phyloP scores from a whole-genome alignment of 2,797 vertebrate species.

The Rhodeus uyekii region DNA sequence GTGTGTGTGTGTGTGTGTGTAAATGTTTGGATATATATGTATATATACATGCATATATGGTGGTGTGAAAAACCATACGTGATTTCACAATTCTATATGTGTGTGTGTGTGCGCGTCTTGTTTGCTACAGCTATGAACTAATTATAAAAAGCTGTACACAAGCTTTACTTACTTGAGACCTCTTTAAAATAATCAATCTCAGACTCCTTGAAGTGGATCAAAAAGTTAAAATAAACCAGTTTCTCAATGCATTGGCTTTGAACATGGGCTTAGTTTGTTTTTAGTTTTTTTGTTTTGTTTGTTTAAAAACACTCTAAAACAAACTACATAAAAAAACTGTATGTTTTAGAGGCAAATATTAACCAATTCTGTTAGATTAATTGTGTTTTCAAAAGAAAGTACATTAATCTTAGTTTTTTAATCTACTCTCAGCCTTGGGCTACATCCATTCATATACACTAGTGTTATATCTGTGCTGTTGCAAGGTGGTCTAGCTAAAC shows the following conservation, averaged over 20 bases:
- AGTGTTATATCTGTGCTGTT: background rate
- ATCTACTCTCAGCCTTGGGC: background rate
- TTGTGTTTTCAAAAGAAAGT: background rate
- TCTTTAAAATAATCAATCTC: background rate
- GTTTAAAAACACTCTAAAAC: background rate
- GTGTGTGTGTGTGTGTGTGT: no score
- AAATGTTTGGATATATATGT: no score
- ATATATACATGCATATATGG: no score
- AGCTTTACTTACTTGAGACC: background rate
- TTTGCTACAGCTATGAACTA: no score
- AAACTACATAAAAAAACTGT: no score
- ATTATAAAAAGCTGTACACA: no score
- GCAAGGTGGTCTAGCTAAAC: conserved; percentile 6
- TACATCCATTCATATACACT: background rate
- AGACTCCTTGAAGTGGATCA: background rate
- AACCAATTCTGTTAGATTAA: background rate
- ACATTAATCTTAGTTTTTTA: background rate
- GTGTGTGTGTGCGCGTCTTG: no score
- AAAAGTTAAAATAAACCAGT: background rate
- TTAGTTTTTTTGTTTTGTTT: background rate
- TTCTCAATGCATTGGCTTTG: background rate
- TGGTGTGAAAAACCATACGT: no score
- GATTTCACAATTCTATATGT: no score
- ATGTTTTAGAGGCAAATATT: background rate
- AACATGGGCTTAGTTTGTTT: background rate